Evolutionary conservation across 2,113 vertebrate genomes (phyloP).

Genomic region (Saiga tatarica): DNA sequence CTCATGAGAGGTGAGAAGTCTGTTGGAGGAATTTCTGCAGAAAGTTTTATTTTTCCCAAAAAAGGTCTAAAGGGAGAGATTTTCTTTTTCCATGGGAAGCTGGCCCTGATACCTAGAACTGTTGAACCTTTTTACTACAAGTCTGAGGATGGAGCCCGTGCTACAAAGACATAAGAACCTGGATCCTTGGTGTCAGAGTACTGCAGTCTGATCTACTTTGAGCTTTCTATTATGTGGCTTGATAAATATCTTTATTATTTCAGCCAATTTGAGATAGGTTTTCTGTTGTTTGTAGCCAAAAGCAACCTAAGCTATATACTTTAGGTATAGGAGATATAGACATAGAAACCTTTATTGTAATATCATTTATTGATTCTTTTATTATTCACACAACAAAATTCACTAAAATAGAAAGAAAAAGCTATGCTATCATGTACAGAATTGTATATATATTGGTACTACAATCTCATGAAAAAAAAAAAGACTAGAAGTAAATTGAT

Average conservation of each 20-base stretch:
- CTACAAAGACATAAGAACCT: neutral
- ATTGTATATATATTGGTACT: neutral
- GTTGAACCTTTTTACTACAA: neutral
- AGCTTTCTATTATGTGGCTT: neutral
- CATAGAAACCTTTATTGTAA: neutral
- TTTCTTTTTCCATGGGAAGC: neutral
- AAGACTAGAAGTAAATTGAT: neutral
- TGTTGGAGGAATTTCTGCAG: neutral
- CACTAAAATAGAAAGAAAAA: slow-evolving; percentile 2
- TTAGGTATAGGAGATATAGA: neutral
- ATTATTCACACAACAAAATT: neutral
- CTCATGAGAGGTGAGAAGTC: neutral
- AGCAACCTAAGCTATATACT: neutral
- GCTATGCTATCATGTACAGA: neutral
- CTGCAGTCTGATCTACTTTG: neutral
- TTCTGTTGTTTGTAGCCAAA: neutral
- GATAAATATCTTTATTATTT: neutral
- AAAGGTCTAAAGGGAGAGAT: neutral
- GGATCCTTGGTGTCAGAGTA: neutral
- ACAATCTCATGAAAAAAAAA: neutral
- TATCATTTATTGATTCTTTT: slow-evolving; percentile 15
- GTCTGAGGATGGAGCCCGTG: neutral
- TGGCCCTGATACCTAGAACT: neutral
- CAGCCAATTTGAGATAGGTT: neutral
- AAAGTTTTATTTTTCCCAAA: neutral